Percentiles rank a stretch among this genome's conserved stretches.
phyloP scores from a whole-genome alignment of 1,140 invertebrate genomes.

The Neocloeon triangulifer region DNA sequence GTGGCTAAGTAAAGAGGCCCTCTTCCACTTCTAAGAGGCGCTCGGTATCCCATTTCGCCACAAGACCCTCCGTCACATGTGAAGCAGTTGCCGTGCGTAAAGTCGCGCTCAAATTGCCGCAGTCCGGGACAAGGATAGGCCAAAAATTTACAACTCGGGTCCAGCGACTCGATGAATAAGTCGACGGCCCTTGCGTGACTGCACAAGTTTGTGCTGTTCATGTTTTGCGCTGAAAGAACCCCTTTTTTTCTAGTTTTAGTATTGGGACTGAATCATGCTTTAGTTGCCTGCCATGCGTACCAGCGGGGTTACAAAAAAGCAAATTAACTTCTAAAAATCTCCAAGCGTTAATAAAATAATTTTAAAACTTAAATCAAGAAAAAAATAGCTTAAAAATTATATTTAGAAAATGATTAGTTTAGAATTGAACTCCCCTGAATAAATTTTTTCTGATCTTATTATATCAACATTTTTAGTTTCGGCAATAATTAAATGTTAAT shows the following conservation, averaged over 20 bases:
- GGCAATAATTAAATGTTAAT: too few species aligned
- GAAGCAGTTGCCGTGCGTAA: constrained; percentile 20
- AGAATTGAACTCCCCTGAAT: too few species aligned
- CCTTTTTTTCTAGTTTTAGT: not conserved
- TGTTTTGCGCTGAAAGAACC: constrained; percentile 13
- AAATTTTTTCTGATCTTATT: too few species aligned
- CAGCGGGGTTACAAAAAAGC: not conserved
- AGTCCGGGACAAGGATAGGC: constrained; percentile 22
- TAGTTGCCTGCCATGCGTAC: constrained; percentile 1
- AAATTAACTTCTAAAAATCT: not conserved
- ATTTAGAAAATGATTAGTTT: too few species aligned
- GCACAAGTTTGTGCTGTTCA: constrained; percentile 20
- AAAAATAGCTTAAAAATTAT: too few species aligned
- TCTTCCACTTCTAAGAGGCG: constrained; percentile 18
- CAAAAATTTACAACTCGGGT: constrained; percentile 18
- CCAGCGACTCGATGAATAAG: constrained; percentile 15
- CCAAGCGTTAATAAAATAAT: too few species aligned
- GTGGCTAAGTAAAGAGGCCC: constrained; percentile 22
- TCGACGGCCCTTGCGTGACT: constrained; percentile 18
- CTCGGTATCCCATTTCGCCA: not conserved
- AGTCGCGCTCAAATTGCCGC: constrained; percentile 12
- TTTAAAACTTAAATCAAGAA: too few species aligned
- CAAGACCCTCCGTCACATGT: constrained; percentile 9
- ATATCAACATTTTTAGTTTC: too few species aligned
- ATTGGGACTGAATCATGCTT: not conserved